A percentile compares a stretch with the other conserved stretches of the same genome.
Conservation (phyloP, 2,888 invertebrate genomes). For the Dinocampus coccinellae region DNA sequence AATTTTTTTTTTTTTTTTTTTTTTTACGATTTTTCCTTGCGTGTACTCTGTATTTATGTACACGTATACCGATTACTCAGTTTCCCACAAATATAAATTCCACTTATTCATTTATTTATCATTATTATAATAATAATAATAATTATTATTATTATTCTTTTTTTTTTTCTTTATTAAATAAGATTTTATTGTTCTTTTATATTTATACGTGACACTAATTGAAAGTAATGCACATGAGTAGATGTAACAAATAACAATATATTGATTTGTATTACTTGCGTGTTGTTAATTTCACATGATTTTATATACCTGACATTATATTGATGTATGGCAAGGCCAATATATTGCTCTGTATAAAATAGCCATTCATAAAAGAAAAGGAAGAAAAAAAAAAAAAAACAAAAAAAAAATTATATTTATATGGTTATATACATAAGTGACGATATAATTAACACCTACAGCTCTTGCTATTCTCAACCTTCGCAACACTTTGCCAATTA, state of each 20-base stretch:
- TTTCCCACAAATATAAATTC: slow-evolving; percentile 2
- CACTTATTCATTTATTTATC: not conserved
- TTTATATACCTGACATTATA: slow-evolving; percentile 13
- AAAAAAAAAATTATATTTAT: not conserved
- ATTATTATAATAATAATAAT: no score
- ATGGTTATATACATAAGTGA: slow-evolving; percentile 14
- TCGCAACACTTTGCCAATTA: not conserved
- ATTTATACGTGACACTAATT: not conserved
- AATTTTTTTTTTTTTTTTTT: no score
- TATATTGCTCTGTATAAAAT: slow-evolving; percentile 24
- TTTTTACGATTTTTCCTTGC: no score
- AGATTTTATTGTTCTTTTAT: no score
- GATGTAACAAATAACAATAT: slow-evolving; percentile 3
- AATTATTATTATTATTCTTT: no score
- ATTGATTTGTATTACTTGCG: not conserved
- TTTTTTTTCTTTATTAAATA: not conserved
- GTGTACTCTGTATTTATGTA: not conserved
- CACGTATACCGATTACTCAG: not conserved
- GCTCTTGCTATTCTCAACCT: not conserved
- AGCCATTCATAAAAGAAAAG: no score
- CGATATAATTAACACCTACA: slow-evolving; percentile 41
- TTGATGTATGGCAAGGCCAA: slow-evolving; percentile 34
- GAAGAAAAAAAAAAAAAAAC: not conserved
- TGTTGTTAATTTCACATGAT: slow-evolving; percentile 7
- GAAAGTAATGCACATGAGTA: not conserved